Evolutionary conservation across 2,888 invertebrate genomes (phyloP).

Genomic region (Torymus tubicola): DNA sequence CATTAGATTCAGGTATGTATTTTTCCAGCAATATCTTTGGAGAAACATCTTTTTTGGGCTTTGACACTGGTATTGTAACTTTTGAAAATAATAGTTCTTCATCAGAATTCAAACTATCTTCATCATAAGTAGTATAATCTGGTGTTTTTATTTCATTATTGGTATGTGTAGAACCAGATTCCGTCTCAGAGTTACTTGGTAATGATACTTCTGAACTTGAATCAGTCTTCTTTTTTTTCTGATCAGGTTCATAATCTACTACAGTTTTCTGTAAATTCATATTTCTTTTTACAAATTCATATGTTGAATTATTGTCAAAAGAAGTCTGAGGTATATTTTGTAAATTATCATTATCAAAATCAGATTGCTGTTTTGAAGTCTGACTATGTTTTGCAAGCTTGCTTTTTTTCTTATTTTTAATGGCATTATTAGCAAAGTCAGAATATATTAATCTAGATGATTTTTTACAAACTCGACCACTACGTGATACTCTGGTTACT

Average conservation of each 20-base stretch:
- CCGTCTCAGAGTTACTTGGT: slow-evolving; percentile 43
- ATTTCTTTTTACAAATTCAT: slow-evolving; percentile 15
- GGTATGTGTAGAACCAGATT: slow-evolving; percentile 33
- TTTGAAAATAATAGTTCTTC: slow-evolving; percentile 43
- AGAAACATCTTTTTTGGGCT: slow-evolving; percentile 16
- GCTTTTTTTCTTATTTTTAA: slow-evolving; percentile 19
- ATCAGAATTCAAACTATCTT: slow-evolving; percentile 49
- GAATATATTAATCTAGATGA: slow-evolving; percentile 48
- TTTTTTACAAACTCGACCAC: slow-evolving; percentile 48
- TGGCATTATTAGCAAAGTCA: slow-evolving; percentile 6
- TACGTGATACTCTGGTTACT: slow-evolving; percentile 45
- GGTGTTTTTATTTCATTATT: slow-evolving; percentile 52
- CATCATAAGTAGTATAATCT: slow-evolving; percentile 53
- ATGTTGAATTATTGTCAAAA: neutral
- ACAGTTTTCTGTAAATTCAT: neutral
- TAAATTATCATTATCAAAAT: slow-evolving; percentile 15
- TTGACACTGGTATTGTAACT: slow-evolving; percentile 4
- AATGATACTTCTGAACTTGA: slow-evolving; percentile 15
- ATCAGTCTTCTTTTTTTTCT: slow-evolving; percentile 24
- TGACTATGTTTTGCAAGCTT: slow-evolving; percentile 19
- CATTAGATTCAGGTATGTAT: neutral
- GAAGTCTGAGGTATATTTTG: neutral
- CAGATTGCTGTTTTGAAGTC: slow-evolving; percentile 16
- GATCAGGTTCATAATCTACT: neutral
- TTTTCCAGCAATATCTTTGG: slow-evolving; percentile 8